Percentiles rank a stretch among this genome's conserved stretches.
phyloP scores from a whole-genome alignment of 2,888 invertebrate species.

The Synergus itoensis region DNA sequence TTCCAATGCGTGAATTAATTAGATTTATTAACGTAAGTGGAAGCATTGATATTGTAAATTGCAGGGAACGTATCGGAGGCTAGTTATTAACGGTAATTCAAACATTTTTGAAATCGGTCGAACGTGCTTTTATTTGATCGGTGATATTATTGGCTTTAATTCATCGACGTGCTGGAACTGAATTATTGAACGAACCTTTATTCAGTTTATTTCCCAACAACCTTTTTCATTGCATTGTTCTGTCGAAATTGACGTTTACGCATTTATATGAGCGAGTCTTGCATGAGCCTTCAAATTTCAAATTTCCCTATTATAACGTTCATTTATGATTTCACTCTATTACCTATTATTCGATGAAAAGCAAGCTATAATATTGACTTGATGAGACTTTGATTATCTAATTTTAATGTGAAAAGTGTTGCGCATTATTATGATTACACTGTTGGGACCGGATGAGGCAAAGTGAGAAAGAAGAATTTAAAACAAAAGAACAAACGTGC shows the following conservation, averaged over 20 bases:
- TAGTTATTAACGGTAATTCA: conserved; percentile 18
- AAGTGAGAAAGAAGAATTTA: neutral
- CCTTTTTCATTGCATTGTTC: neutral
- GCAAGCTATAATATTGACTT: neutral
- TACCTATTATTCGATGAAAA: neutral
- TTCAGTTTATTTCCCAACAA: conserved; percentile 18
- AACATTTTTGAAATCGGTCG: conserved; percentile 23
- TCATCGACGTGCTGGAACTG: neutral
- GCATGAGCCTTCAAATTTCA: neutral
- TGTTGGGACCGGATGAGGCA: neutral
- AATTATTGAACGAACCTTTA: conserved; percentile 14
- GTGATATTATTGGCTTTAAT: conserved; percentile 29
- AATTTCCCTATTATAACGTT: neutral
- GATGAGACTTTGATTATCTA: neutral
- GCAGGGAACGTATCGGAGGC: neutral
- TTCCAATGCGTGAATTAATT: conserved; percentile 15
- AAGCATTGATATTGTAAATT: conserved; percentile 30
- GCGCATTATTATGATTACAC: neutral
- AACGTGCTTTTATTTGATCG: conserved; percentile 32
- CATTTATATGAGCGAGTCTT: neutral
- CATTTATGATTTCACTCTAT: neutral
- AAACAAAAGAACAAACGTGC: neutral
- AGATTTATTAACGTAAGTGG: conserved; percentile 19
- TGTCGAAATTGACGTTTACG: neutral
- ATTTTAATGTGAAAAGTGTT: neutral